These are phyloP conservation scores for Cricetomys ansorgei DNA, from an alignment of 2,113 vertebrate species.

Conservation along the genomic window DNA sequence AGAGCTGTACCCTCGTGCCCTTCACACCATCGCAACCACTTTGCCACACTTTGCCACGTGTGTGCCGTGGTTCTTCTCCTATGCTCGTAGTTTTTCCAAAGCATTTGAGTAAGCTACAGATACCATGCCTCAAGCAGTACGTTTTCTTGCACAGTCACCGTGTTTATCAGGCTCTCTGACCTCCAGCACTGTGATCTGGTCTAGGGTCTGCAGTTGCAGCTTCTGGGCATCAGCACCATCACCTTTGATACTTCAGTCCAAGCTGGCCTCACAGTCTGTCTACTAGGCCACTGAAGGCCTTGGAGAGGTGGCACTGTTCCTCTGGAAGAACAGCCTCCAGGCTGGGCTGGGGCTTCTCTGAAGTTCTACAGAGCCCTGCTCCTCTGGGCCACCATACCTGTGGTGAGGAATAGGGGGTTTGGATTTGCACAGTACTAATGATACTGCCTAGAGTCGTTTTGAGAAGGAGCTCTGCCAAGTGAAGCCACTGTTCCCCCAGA, in stretches of 20 bases:
- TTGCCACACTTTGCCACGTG: background rate
- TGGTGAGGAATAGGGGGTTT: background rate
- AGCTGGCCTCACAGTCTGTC: background rate
- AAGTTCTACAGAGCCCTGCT: rapidly evolving
- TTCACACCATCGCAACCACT: rapidly evolving
- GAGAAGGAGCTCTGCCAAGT: background rate
- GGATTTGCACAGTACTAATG: rapidly evolving
- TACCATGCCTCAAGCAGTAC: rapidly evolving
- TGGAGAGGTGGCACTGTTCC: no score
- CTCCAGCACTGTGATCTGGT: background rate
- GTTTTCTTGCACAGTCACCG: rapidly evolving
- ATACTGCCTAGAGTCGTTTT: rapidly evolving
- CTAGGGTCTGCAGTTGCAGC: background rate
- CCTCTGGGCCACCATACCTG: rapidly evolving
- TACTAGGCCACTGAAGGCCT: background rate
- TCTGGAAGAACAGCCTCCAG: background rate
- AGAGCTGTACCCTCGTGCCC: rapidly evolving
- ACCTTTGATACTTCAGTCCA: no score
- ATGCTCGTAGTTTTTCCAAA: rapidly evolving
- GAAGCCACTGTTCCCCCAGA: background rate
- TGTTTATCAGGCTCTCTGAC: rapidly evolving
- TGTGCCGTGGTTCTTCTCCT: no score
- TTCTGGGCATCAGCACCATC: no score
- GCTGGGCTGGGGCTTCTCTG: rapidly evolving
- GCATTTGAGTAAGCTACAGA: rapidly evolving